These are phyloP conservation scores for Gasterosteus aculeatus DNA, from an alignment of 2,113 vertebrate genomes.

Conservation along the genomic window DNA sequence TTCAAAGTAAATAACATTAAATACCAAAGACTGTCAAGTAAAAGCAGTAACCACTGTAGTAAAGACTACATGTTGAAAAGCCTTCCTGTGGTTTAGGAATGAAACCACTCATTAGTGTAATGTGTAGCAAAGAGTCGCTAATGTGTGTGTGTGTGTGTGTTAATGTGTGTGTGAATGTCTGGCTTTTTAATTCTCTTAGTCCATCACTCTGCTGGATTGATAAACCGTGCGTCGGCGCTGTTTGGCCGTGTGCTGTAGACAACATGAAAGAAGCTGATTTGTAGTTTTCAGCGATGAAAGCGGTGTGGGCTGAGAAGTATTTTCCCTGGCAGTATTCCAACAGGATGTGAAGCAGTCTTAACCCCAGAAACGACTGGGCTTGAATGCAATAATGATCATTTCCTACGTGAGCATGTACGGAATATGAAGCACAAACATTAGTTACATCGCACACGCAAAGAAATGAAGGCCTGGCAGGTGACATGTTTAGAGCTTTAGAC, in stretches of 20 bases:
- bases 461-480: neutral
- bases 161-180: too few relatives aligned
- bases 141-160: slow-evolving; percentile 4
- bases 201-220: slow-evolving; percentile 2
- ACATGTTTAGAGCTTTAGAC: slow-evolving; percentile 3
- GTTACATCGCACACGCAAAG: slow-evolving; percentile 6
- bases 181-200: neutral
- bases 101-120: slow-evolving; percentile 13
- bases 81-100: neutral
- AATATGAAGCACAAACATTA: neutral
- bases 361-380: neutral
- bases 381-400: slow-evolving; percentile 25
- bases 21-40: neutral
- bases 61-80: neutral
- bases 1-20: neutral
- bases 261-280: slow-evolving; percentile 6
- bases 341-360: slow-evolving; percentile 34
- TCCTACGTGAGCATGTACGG: slow-evolving; percentile 13
- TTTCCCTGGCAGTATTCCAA: slow-evolving; percentile 25
- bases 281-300: neutral
- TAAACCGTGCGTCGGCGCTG: neutral
- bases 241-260: neutral
- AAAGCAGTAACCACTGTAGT: neutral
- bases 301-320: slow-evolving; percentile 2
- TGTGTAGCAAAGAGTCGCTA: neutral